A percentile compares a stretch with the other conserved stretches of the same genome.
Evolutionary conservation across 2,888 invertebrate genomes (phyloP).

Genomic region (Netelia inedita): DNA sequence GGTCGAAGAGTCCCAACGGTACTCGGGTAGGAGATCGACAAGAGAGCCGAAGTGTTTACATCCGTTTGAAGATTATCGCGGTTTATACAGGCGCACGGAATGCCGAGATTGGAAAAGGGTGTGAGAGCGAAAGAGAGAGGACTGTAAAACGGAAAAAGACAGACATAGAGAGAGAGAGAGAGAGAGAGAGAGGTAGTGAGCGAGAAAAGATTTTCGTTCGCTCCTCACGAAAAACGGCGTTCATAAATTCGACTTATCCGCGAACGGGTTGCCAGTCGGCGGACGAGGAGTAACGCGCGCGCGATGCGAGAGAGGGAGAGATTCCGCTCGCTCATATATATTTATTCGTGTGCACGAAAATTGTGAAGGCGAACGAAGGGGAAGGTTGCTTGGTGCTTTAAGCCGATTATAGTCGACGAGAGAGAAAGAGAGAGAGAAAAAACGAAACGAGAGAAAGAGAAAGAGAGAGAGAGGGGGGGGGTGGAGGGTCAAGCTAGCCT

Average conservation of each 20-base stretch:
- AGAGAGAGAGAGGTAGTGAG: conserved; percentile 21
- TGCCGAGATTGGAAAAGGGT: conserved; percentile 37
- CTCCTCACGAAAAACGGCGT: conserved; percentile 70
- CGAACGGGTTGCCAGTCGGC: conserved; percentile 70
- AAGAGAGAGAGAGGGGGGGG: too few species aligned
- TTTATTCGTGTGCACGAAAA: conserved; percentile 75
- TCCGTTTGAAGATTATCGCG: conserved; percentile 67
- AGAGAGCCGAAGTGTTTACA: conserved; percentile 64
- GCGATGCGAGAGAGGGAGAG: conserved; percentile 25
- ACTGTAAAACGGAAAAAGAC: neutral
- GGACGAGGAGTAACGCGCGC: conserved; percentile 30
- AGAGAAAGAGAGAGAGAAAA: conserved; percentile 1
- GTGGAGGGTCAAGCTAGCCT: conserved; percentile 78
- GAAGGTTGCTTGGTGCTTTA: conserved; percentile 73
- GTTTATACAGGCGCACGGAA: conserved; percentile 55
- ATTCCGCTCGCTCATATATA: conserved; percentile 56
- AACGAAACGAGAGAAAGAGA: conserved; percentile 38
- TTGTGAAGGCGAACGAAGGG: conserved; percentile 74
- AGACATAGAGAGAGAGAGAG: conserved; percentile 16
- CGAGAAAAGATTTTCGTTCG: conserved; percentile 61
- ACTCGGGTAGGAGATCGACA: conserved; percentile 24
- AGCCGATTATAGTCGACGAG: conserved; percentile 80
- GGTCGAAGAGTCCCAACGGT: conserved; percentile 64
- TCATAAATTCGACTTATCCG: conserved; percentile 82
- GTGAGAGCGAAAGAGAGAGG: conserved; percentile 13